These are phyloP conservation scores for Cylindroiulus punctatus DNA, from an alignment of 2,888 invertebrate species.

Conservation along the genomic window DNA sequence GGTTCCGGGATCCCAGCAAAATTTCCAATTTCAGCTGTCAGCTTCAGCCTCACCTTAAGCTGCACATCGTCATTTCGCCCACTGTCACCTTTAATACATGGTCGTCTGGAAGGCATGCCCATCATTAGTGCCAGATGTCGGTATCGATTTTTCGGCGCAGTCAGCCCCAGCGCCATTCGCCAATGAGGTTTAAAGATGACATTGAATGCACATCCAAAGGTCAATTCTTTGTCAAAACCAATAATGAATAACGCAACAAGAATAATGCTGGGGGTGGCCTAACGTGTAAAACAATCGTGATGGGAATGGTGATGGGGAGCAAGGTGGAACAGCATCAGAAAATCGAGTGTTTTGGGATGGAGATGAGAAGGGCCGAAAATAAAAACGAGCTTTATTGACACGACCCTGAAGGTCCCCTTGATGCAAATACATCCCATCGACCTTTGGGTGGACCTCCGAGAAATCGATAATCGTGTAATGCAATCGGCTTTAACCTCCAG, in stretches of 20 bases:
- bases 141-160: constrained; percentile 27
- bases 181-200: constrained; percentile 26
- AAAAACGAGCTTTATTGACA: constrained; percentile 31
- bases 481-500: constrained; percentile 29
- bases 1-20: too few species aligned
- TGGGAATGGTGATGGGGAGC: not conserved
- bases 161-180: not conserved
- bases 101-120: not conserved
- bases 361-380: not conserved
- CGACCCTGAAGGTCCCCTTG: not conserved
- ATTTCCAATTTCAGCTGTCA: too few species aligned
- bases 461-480: constrained; percentile 28
- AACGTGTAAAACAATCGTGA: constrained; percentile 31
- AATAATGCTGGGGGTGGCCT: not conserved
- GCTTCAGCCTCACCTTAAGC: not conserved
- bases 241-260: constrained; percentile 34
- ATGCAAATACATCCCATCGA: constrained; percentile 29
- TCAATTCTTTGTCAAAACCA: constrained; percentile 42
- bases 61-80: not conserved
- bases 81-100: constrained; percentile 2
- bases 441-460: not conserved
- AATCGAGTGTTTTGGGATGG: not conserved
- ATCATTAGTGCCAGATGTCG: constrained; percentile 38
- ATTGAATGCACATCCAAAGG: constrained; percentile 34
- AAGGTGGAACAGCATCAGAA: not conserved